Percentiles rank a stretch among this genome's conserved stretches.
Evolutionary conservation across 1,140 invertebrate species (phyloP).

Genomic region (Drosophila kikkawai): DNA sequence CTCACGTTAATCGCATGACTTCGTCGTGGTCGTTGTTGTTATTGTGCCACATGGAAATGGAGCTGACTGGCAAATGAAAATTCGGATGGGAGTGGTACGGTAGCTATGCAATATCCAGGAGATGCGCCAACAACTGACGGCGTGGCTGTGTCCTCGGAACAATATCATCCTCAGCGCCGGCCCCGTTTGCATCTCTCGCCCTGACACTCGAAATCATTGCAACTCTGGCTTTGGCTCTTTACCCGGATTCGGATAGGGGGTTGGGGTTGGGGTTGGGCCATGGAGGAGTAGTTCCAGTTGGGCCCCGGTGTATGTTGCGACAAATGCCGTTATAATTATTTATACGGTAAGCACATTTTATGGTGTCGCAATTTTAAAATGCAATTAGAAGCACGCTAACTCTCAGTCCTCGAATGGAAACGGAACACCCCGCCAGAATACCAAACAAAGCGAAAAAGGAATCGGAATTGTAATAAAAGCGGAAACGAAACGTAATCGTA

Average conservation of each 20-base stretch:
- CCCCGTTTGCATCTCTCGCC: constrained; percentile 14
- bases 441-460: constrained; percentile 47
- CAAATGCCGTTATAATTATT: constrained; percentile 83
- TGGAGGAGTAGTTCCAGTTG: constrained; percentile 31
- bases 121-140: constrained; percentile 73
- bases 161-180: constrained; percentile 23
- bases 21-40: constrained; percentile 45
- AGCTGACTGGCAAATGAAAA: constrained; percentile 20
- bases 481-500: constrained; percentile 46
- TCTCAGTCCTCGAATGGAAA: constrained; percentile 38
- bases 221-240: constrained; percentile 40
- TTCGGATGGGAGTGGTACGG: constrained; percentile 4
- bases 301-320: constrained; percentile 71
- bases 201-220: constrained; percentile 78
- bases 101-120: constrained; percentile 78
- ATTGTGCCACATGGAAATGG: constrained; percentile 27
- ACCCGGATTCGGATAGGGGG: constrained; percentile 2
- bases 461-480: constrained; percentile 50
- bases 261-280: background rate
- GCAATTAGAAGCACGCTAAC: constrained; percentile 74
- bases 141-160: constrained; percentile 40
- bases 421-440: constrained; percentile 40
- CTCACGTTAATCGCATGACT: constrained; percentile 82
- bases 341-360: constrained; percentile 83
- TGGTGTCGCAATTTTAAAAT: constrained; percentile 84